phyloP scores from a whole-genome alignment of 2,888 invertebrate species.

The Tenthredo amoena region DNA sequence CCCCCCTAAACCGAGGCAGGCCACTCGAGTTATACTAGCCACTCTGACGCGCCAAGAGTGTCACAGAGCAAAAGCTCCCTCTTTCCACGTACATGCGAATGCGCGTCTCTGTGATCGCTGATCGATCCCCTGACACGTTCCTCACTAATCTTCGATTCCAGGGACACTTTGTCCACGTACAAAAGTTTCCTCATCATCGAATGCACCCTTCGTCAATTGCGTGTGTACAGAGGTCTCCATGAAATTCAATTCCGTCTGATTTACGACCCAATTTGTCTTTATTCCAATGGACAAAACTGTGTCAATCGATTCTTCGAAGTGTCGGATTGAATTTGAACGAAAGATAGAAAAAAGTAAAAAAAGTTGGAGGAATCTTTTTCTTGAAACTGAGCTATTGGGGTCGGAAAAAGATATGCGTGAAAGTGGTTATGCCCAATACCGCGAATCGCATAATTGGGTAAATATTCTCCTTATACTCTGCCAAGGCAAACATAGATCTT shows the following conservation, averaged over 20 bases:
- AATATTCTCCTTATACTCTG: not conserved
- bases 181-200: not conserved
- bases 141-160: not conserved
- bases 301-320: too few relatives aligned
- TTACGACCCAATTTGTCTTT: not conserved
- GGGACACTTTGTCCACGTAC: not conserved
- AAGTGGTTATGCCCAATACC: not conserved
- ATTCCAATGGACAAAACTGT: too few relatives aligned
- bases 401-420: not conserved
- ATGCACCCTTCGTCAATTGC: not conserved
- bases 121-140: not conserved
- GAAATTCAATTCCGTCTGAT: not conserved
- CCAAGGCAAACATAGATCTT: slow-evolving; percentile 15
- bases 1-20: not conserved
- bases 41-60: slow-evolving; percentile 31
- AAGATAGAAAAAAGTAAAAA: too few relatives aligned
- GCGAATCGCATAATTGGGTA: slow-evolving; percentile 26
- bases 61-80: not conserved
- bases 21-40: slow-evolving; percentile 17
- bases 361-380: not conserved
- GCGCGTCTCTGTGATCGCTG: not conserved
- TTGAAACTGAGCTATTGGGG: not conserved
- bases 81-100: not conserved
- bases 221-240: not conserved
- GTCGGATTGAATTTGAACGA: too few relatives aligned